These are phyloP conservation scores for Ypsolopha sequella DNA, from an alignment of 2,888 invertebrate genomes.

Conservation along the genomic window DNA sequence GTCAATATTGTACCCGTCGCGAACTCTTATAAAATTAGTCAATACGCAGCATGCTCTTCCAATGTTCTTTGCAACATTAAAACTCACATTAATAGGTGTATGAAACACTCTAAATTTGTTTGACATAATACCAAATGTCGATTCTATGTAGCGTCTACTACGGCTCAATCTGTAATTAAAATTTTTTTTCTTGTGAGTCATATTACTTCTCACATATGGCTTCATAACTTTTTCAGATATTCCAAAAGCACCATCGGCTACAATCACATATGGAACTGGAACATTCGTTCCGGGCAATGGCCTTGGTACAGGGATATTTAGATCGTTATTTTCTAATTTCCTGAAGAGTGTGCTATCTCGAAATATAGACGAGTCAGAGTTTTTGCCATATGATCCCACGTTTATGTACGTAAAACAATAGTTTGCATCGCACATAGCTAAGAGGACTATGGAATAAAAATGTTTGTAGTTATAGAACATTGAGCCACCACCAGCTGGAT, in stretches of 20 bases:
- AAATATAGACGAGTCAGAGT: constrained; percentile 18
- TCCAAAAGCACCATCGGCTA: constrained; percentile 7
- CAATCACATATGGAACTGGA: constrained; percentile 17
- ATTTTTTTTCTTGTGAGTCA: constrained; percentile 13
- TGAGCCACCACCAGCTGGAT: constrained; percentile 7
- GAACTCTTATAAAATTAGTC: constrained; percentile 17
- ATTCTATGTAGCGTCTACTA: constrained; percentile 16
- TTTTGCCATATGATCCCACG: constrained; percentile 19
- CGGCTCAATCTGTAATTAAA: constrained; percentile 12
- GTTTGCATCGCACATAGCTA: constrained; percentile 9
- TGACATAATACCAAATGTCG: neutral
- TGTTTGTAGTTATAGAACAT: constrained; percentile 17
- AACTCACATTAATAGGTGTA: constrained; percentile 8
- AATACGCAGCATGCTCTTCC: constrained; percentile 17
- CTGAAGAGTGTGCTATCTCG: constrained; percentile 11
- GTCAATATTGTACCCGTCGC: constrained; percentile 13
- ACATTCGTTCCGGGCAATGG: constrained; percentile 17
- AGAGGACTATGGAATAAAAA: constrained; percentile 20
- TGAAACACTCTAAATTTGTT: too few relatives aligned
- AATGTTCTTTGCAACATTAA: constrained; percentile 15
- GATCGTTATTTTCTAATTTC: constrained; percentile 14
- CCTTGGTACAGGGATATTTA: constrained; percentile 15
- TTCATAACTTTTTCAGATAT: constrained; percentile 6
- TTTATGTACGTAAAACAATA: constrained; percentile 20
- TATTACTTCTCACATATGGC: constrained; percentile 16